phyloP scores from a whole-genome alignment of 2,797 vertebrate species.

The Gymnopithys bicolor region DNA sequence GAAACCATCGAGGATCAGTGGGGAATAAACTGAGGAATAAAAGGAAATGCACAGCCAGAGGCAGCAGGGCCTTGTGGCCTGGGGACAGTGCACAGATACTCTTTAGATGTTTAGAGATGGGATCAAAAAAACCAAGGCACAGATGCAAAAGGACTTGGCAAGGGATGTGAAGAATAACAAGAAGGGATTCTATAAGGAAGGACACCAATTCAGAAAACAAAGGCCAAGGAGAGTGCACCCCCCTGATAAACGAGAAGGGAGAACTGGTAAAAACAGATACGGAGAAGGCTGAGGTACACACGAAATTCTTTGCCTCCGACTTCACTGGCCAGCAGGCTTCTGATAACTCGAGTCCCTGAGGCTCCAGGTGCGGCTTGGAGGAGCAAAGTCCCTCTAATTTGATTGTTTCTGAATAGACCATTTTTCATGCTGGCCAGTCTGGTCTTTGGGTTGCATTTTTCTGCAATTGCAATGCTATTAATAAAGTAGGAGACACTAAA shows the following conservation, averaged over 20 bases:
- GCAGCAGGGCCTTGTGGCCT: not conserved
- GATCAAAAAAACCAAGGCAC: not conserved
- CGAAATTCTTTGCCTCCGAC: not conserved
- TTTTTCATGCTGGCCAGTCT: not conserved
- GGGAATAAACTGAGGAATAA: not conserved
- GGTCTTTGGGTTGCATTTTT: not conserved
- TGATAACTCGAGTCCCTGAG: not conserved
- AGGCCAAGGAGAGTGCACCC: not conserved
- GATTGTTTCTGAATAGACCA: not conserved
- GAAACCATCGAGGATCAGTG: not conserved
- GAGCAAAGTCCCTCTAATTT: not conserved
- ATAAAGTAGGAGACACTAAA: not conserved
- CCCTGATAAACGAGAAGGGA: not conserved
- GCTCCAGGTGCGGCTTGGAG: not conserved
- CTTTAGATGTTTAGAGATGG: not conserved
- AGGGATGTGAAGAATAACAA: not conserved
- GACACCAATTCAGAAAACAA: not conserved
- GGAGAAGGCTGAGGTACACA: not conserved
- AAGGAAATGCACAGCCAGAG: not conserved
- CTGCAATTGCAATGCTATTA: not conserved
- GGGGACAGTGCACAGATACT: not conserved
- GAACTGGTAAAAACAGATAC: accelerated
- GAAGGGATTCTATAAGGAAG: not conserved
- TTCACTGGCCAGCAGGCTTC: not conserved
- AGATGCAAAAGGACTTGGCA: not conserved